phyloP scores from a whole-genome alignment of 2,113 vertebrate species.

The Rhabdornis inornatus region DNA sequence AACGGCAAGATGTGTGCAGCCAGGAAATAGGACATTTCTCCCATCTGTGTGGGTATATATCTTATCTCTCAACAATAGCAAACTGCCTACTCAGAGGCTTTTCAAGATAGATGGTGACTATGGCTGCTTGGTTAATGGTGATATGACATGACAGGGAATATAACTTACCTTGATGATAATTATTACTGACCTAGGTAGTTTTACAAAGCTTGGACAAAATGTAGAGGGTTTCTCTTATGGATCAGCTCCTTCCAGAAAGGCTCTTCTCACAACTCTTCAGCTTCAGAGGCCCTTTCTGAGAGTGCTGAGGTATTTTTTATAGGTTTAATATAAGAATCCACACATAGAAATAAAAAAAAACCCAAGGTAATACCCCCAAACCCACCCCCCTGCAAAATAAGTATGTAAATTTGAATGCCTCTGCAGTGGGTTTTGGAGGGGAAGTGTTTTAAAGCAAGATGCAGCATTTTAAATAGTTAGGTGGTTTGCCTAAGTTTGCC shows the following conservation, averaged over 20 bases:
- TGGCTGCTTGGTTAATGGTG: constrained; percentile 40
- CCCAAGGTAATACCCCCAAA: not conserved
- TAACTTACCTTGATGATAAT: constrained; percentile 53
- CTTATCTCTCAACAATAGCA: not conserved
- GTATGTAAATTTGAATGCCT: not conserved
- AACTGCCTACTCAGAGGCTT: not conserved
- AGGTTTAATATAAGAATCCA: not conserved
- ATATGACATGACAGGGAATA: constrained; percentile 27
- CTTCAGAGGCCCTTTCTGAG: not conserved
- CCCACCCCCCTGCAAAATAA: not conserved
- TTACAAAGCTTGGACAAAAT: constrained; percentile 9
- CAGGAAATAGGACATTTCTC: not conserved
- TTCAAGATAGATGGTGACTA: constrained; percentile 1
- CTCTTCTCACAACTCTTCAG: not conserved
- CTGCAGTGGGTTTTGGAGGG: not conserved
- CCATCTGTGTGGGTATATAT: not conserved
- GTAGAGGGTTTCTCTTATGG: not conserved
- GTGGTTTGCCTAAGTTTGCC: not conserved
- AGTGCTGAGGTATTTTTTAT: not conserved
- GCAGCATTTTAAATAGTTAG: not conserved
- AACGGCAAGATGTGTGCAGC: too few relatives aligned
- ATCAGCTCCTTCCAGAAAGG: not conserved
- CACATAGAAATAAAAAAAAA: not conserved
- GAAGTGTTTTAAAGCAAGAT: not conserved
- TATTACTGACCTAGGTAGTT: constrained; percentile 11